These are phyloP conservation scores for Mesorhabditis spiculigera DNA, from an alignment of 2,888 invertebrate genomes.

Conservation along the genomic window DNA sequence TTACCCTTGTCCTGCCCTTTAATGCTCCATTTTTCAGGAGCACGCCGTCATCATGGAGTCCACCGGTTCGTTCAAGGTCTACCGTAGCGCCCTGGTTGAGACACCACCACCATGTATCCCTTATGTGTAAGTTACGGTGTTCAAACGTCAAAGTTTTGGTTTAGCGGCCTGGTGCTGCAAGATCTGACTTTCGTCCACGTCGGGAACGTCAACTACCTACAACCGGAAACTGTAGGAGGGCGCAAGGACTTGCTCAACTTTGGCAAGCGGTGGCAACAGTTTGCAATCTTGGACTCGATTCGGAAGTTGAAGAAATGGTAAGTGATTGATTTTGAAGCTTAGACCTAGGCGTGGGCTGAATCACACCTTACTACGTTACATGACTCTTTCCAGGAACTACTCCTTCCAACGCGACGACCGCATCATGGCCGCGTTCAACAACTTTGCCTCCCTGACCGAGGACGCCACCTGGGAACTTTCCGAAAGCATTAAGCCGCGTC, in stretches of 20 bases:
- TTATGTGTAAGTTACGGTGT: slow-evolving; percentile 77
- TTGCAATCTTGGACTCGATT: slow-evolving; percentile 95
- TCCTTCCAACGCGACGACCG: slow-evolving; percentile 87
- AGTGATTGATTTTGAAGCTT: not conserved
- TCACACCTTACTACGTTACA: not conserved
- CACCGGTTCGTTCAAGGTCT: slow-evolving; percentile 94
- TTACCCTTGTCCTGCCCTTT: not conserved
- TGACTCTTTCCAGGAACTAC: slow-evolving; percentile 71
- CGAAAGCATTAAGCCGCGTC: slow-evolving; percentile 82
- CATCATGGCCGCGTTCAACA: slow-evolving; percentile 89
- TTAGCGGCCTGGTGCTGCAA: slow-evolving; percentile 90
- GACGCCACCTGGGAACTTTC: slow-evolving; percentile 98
- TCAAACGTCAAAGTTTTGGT: slow-evolving; percentile 16
- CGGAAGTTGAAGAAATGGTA: slow-evolving; percentile 94
- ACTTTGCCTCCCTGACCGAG: slow-evolving; percentile 90
- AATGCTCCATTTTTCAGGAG: slow-evolving; percentile 59
- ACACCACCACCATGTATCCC: slow-evolving; percentile 97
- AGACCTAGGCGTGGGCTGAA: not conserved
- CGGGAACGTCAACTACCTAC: slow-evolving; percentile 85
- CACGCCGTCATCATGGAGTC: slow-evolving; percentile 94
- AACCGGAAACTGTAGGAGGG: slow-evolving; percentile 68
- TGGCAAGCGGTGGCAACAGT: slow-evolving; percentile 97
- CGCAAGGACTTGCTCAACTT: slow-evolving; percentile 74
- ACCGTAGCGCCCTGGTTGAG: slow-evolving; percentile 85
- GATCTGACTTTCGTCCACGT: slow-evolving; percentile 98